Evolutionary conservation across 2,113 vertebrate genomes (phyloP), one percentile per base, ranked within the genome.

Genomic region (Notechis scutatus): DNA sequence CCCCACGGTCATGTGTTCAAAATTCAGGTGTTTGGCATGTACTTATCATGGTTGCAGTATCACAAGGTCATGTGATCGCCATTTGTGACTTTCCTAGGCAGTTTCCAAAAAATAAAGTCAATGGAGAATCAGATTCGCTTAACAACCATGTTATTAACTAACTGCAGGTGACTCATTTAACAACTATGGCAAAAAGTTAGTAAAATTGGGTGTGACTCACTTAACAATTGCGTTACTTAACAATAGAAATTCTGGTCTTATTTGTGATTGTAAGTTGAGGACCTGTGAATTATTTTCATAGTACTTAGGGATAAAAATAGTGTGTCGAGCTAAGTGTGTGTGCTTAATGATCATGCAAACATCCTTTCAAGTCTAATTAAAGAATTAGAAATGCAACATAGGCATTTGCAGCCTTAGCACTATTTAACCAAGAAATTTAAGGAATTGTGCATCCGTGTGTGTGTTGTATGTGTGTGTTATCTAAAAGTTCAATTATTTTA

Each of bases 401-500:
- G 20, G 2, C 74, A 20, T 39, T 42, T 81, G 1, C 7, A 42
- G 18, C 18, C 18, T 81, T 81, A 81, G 74, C 64, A 39, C 39
- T 81, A 81, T 81, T 81, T 81, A 81, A 81, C 34, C 18, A 9
- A 81, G 34, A 42, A 81, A 9, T 4, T 91, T 39, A 85, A n/a
- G 14, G 85, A 7, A 18, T 24, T 20, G 45, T 87, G 56, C 3
- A 6, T 45, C 29, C 3, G 4, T 87, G 45, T 11, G 26, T 42
- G 42, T 18, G 3, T 87, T 11, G 26, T 42, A 12, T 21, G 24
- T 88, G 57, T 14, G 29, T 45, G 45, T 39, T 26, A 29, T 85
- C 94, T 39, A 85, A 94, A 93, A 56, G 2, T 92, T 94, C 94
- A 91, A 94, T 81, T 50, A 26, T 93, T 94, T 1, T 90, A 81